Evolutionary conservation across 2,113 vertebrate genomes (phyloP).

Genomic region (Conger conger): DNA sequence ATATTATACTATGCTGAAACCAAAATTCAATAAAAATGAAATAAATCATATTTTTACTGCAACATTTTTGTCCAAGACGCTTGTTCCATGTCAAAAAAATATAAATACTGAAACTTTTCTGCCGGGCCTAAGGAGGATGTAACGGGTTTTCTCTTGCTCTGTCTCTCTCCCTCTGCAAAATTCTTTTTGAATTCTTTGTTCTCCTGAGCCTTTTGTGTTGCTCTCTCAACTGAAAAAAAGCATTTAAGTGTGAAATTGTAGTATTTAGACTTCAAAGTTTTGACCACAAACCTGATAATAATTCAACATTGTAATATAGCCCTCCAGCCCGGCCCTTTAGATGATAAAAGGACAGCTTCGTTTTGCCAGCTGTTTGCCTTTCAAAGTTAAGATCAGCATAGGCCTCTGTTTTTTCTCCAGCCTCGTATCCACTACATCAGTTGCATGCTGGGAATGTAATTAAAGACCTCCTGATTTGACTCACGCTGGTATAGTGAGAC

Average conservation of each 20-base stretch:
- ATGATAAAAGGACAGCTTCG: constrained; percentile 16
- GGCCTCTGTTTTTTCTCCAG: constrained; percentile 25
- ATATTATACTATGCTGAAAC: no score
- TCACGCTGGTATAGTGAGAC: not conserved
- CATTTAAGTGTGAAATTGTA: constrained; percentile 5
- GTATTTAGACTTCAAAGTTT: not conserved
- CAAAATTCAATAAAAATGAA: no score
- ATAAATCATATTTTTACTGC: no score
- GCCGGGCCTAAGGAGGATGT: not conserved
- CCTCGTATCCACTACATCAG: constrained; percentile 31
- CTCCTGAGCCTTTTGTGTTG: not conserved
- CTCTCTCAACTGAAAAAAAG: not conserved
- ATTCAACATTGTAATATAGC: not conserved
- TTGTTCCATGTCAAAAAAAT: no score
- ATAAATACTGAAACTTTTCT: no score
- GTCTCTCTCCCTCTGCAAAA: not conserved
- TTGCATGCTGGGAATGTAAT: constrained; percentile 41
- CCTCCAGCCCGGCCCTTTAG: not conserved
- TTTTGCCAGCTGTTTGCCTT: constrained; percentile 4
- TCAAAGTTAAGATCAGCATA: constrained; percentile 26
- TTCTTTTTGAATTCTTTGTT: not conserved
- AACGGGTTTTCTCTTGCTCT: not conserved
- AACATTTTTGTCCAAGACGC: no score
- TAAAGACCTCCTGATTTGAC: constrained; percentile 34
- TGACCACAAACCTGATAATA: not conserved